Evolutionary conservation across 2,113 vertebrate genomes (phyloP), one percentile per base, ranked within the genome.

Genomic region (Trogon melanurus): DNA sequence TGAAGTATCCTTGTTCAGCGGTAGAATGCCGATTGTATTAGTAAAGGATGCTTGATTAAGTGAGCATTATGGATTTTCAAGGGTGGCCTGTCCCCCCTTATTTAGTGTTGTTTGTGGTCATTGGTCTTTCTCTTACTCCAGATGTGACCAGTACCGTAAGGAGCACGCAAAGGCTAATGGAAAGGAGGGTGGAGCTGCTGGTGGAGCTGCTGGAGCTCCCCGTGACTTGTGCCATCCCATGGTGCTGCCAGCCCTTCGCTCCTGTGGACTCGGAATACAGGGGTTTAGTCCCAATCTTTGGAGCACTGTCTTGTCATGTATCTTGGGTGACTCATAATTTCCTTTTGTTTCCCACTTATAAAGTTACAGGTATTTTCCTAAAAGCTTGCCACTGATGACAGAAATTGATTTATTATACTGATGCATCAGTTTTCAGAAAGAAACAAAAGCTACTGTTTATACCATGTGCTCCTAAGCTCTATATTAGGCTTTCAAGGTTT

Each of bases 221-320:
- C 0, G 2, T 71, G 51, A 16, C 27, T 65, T 30, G 27, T 13
- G 12, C 17, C 9, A 0, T 38, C 21, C 34, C 6, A 3, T 11
- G 6, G 30, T 70, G 38, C 34, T n/a, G 26, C 27, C 80, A 58
- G 27, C 41, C 38, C 45, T 58, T 71, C 10, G 0, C 26, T 47
- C 50, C 12, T 58, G 9, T 41, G 4, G 5, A 16, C 32, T 45
- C 36, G 64, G 38, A 87, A 38, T 27, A 36, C 3, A 1, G n/a
- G 26, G 19, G 14, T 27, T 51, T 51, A 4, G 32, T 45, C 45
- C 32, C 16, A 2, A 2, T 62, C 50, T 82, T 18, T 69, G 56
- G 54, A 64, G n/a, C 23, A 21, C 47, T n/a, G 25, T 11, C 27
- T 61, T 54, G 30, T 70, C 11, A 13, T 81, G 1, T 27, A 27